Evolutionary conservation across 1,140 invertebrate genomes (phyloP), one percentile per base, ranked within the genome.

Genomic region (Papilio xuthus): DNA sequence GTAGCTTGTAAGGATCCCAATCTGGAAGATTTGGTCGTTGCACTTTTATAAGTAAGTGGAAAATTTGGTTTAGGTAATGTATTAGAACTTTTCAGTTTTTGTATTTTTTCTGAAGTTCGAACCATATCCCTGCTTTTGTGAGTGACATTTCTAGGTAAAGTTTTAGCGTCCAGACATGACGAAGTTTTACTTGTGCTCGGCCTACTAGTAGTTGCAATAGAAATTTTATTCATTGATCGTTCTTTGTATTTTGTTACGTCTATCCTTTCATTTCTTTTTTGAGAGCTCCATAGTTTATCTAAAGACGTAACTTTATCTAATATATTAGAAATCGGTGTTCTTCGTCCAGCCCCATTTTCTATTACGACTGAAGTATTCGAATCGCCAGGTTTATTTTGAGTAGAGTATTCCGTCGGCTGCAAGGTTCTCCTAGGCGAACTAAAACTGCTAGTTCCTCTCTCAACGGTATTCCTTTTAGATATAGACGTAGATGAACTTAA

Each of bases 311-410:
- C 90, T 91, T 88, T 93, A 63, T 94, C 94, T 75, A 94, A 88
- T 79, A 94, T 93, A 86, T 90, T 94, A 15, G 93, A 84, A 77
- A 94, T 94, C 2, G 93, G 94, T 10, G 94, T 94, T 82, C 84
- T 89, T 84, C 93, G 85, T n/a, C 94, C 94, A 42, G 87, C 94
- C 20, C 94, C 94, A 41, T 92, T 93, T 90, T 94, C 90, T 63
- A 94, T 92, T 20, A 92, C 74, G 37, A 94, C 83, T 60, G 90
- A 93, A 37, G 80, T 77, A 76, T 81, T 80, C 12, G 81, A 78
- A 47, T 86, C 80, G 20, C 80, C 82, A 78, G 83, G 86, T 86
- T 84, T 90, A 79, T 81, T 88, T 47, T 86, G 81, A 82, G 85
- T 89, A 42, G 91, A 80, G 79, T 94, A 94, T 82, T 94, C 89